phyloP scores from a whole-genome alignment of 2,113 vertebrate species.

The Actenoides hombroni region DNA sequence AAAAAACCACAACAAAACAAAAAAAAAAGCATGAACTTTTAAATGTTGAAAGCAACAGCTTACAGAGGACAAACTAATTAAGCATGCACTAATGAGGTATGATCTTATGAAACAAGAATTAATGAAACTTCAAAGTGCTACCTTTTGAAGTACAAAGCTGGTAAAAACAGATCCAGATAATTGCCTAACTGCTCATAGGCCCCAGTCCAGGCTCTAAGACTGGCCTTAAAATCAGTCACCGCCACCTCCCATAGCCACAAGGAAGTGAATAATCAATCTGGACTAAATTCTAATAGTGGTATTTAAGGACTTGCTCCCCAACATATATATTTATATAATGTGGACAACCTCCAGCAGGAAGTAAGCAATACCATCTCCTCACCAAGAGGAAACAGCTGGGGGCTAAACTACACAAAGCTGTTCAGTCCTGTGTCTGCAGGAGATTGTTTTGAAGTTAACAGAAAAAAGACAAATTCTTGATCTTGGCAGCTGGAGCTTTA shows the following conservation, averaged over 20 bases:
- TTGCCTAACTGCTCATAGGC: background rate
- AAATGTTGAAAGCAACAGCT: conserved; percentile 29
- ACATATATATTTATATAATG: background rate
- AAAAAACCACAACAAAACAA: background rate
- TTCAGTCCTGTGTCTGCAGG: conserved; percentile 20
- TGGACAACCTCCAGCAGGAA: background rate
- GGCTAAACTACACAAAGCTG: conserved; percentile 45
- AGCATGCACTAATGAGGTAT: conserved; percentile 18
- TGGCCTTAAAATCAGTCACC: background rate
- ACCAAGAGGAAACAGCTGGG: conserved; percentile 52
- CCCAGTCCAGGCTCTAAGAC: background rate
- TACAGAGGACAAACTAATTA: conserved; percentile 41
- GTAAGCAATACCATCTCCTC: background rate
- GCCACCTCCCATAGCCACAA: background rate
- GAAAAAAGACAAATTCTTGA: conserved; percentile 40
- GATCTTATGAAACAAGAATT: conserved; percentile 51
- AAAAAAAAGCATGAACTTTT: background rate
- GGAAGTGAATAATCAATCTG: background rate
- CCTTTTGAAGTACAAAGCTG: conserved; percentile 44
- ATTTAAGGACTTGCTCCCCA: conserved; percentile 13
- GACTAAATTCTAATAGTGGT: background rate
- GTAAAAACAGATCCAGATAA: conserved; percentile 8
- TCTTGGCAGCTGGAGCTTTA: conserved; percentile 22
- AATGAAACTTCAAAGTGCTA: conserved; percentile 49
- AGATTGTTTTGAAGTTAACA: conserved; percentile 41